Percentiles rank a stretch among this genome's conserved stretches.
These are phyloP conservation scores for Oncorhynchus nerka DNA, from an alignment of 2,113 vertebrate species.

Conservation along the genomic window DNA sequence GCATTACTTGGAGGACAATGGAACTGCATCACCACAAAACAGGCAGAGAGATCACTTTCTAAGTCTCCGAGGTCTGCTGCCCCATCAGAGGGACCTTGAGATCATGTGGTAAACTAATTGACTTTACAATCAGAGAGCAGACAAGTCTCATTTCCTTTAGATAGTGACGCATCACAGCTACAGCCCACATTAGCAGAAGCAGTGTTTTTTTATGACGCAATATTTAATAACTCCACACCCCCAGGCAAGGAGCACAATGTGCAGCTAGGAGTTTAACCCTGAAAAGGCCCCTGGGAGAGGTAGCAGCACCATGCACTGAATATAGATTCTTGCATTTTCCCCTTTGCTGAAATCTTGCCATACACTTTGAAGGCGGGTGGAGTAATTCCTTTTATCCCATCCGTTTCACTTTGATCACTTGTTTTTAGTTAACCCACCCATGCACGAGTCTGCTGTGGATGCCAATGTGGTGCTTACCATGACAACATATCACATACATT, in stretches of 20 bases:
- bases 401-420: conserved; percentile 29
- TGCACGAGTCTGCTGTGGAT: not conserved
- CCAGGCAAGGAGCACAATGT: conserved; percentile 51
- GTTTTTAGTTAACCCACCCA: not conserved
- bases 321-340: conserved; percentile 48
- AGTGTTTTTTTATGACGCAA: conserved; percentile 68
- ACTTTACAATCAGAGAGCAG: conserved; percentile 37
- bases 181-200: conserved; percentile 26
- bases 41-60: conserved; percentile 12
- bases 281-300: conserved; percentile 42
- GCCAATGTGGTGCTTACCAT: not conserved
- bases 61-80: conserved; percentile 23
- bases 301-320: conserved; percentile 33
- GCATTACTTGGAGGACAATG: not conserved
- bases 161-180: conserved; percentile 23
- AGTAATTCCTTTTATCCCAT: conserved; percentile 35
- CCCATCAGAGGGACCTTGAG: conserved; percentile 24
- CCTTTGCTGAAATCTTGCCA: conserved; percentile 39
- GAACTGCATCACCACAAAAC: too few relatives aligned
- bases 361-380: conserved; percentile 28
- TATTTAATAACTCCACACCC: conserved; percentile 65
- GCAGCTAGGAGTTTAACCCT: conserved; percentile 64
- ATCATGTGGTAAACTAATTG: conserved; percentile 47
- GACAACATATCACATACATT: not conserved
- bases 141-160: conserved; percentile 38